Base-by-base conservation (phyloP, 2,888 invertebrate species). In the Calliopum simillimum region DNA sequence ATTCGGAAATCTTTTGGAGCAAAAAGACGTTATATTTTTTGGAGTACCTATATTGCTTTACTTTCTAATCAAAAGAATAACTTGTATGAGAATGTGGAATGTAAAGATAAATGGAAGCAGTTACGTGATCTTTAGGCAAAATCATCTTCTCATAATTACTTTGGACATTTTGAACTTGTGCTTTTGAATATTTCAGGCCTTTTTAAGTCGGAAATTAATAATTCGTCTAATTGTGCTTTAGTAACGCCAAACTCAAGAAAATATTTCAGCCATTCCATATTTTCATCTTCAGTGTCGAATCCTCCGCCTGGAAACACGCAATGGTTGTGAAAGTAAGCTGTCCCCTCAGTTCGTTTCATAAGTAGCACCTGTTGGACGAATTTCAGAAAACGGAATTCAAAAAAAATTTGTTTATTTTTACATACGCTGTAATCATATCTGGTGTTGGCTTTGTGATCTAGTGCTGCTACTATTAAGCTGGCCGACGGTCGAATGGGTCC, bases 271-370 rank as follows among this genome's bases (percentile, higher is more conserved):
- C 96, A 96, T 77, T 90, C 88, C 16, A 86, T 80, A 71, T 89
- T 89, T 72, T 90, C 89, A 85, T 96, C 96, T 6, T 89, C 88
- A 67, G 88, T 81, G 63, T 89, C 86, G 65, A 89, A 87, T 51
- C 89, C 88, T 68, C 97, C 97, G n/a, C 97, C 97, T 46, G 97
- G 96, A 87, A 96, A 97, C 53, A 96, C 96, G 81, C 91, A 90
- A 74, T 91, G 88, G 81, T 91, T 92, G n/a, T 95, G 92, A 89
- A 94, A 91, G 84, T 91, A 91, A 2, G 90, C 89, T 66, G 92
- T 92, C 73, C 88, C 90, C 67, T 88, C 87, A 74, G 93, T 91
- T 68, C 97, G 88, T 82, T 91, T 91, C 25, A 89, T 79, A 2
- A 85, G 75, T 19, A 88, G 74, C 25, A 84, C 71, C 85, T 85